Evolutionary conservation across 2,888 invertebrate species (phyloP), one percentile per base, ranked within the genome.

Genomic region (Philhelius pedissequus): DNA sequence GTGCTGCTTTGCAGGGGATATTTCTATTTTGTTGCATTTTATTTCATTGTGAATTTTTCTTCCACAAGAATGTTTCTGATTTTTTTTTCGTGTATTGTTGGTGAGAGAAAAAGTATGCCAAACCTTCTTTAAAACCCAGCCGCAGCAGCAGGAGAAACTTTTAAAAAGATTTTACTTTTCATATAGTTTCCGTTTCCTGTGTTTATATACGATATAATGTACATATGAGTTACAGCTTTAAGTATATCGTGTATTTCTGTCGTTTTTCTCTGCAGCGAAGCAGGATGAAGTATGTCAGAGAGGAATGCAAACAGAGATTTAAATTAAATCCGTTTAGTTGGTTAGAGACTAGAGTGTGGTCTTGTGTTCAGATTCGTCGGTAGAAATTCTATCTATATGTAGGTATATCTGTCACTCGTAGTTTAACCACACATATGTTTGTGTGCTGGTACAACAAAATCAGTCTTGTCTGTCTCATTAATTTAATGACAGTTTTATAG

Each of bases 261-360:
- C 48, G 11, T 73, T 7, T 68, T 54, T 32, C 64, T 68, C 50
- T 78, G 54, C 71, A 73, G 62, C 5, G 30, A 54, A 20, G 66
- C 54, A 35, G 40, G 58, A 76, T 66, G 38, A 45, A 62, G 30
- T 58, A 69, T 45, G 52, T 8, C 22, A 30, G 20, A 56, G 64
- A 15, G 38, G 50, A 73, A 40, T 54, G 54, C 35, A 40, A 40
- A 79, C 32, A 73, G n/a, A 74, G 54, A 75, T 69, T 62, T 62
- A 69, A 62, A 62, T 5, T 20, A 68, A 69, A 64, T 77, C 60
- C 25, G 40, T 66, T 75, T 68, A 64, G 48, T 48, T 66, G 27
- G 30, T 76, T 50, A 48, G 13, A 75, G 27, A 22, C 68, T 50
- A 48, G 13, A 75, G 56, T 75, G 58, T 30, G 8, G 66, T 64